Evolutionary conservation across 2,888 invertebrate species (phyloP), one percentile per base, ranked within the genome.

Genomic region (Lymantria monacha): DNA sequence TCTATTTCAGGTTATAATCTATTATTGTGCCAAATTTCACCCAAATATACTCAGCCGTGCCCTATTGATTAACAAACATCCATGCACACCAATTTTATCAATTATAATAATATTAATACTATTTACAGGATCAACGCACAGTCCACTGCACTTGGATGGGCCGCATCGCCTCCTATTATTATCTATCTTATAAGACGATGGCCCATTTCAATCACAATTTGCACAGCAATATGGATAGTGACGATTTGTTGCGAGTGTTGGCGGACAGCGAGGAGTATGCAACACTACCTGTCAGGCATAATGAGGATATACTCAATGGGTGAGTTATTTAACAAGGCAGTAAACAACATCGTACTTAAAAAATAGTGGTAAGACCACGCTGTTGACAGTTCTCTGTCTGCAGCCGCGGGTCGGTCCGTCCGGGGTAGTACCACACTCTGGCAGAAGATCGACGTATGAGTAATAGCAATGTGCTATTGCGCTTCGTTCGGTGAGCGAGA

Each of bases 241-340:
- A 96, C 50, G 94, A 96, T 13, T 87, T 98, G 49, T 81, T 99
- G 41, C 86, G 94, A 36, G 93, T 97, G 7, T 91, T 99, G 74
- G 94, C 96, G 31, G 95, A 97, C 79, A 95, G 96, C 0, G 94
- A 97, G 63, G 99, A 99, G 72, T 97, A 98, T 76, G 94, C 95
- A 52, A 96, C 98, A 67, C 92, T 99, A 61, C 99, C 99, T 0
- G 99, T 99, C 1, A 93, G 99, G 47, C 99, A 99, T 80, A 99
- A 99, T 78, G 99, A 99, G 84, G 99, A 99, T 77, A 87, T 95
- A 55, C 92, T 96, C 42, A 99, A 99, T 80, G 96, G 95, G 96
- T 97, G 83, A 76, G 90, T 76, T 1, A 11, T 30, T 14, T 12
- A 0, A 8, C 22, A n/a, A 8, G 7, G 15, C 2, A 2, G 5